A percentile compares a stretch with the other conserved stretches of the same genome.
Conservation (phyloP, 1,140 invertebrate species). For the Diabrotica undecimpunctata region DNA sequence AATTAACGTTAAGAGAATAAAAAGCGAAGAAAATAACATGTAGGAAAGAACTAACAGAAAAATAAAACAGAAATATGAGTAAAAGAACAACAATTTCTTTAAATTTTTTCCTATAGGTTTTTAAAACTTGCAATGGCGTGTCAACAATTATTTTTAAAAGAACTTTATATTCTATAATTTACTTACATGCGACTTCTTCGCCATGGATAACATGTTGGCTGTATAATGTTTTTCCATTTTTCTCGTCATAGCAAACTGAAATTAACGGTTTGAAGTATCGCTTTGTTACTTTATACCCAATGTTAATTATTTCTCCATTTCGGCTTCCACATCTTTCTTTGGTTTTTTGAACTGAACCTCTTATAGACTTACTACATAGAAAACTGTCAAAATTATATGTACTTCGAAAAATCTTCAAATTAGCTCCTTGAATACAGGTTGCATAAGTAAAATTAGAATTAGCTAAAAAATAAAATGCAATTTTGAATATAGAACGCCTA, state of each 20-base stretch:
- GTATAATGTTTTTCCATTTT: constrained; percentile 34
- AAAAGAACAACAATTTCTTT: too few species aligned
- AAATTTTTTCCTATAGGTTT: too few species aligned
- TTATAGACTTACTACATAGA: constrained; percentile 33
- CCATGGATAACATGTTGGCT: constrained; percentile 36
- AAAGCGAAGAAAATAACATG: too few species aligned
- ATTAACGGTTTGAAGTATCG: constrained; percentile 36
- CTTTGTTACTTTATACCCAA: constrained; percentile 33
- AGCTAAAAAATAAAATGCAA: constrained; percentile 20
- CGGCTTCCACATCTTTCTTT: constrained; percentile 27
- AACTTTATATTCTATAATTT: too few species aligned
- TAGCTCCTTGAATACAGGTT: constrained; percentile 28
- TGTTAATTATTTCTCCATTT: constrained; percentile 30
- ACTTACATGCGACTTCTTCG: constrained; percentile 37
- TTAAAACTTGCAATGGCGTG: too few species aligned
- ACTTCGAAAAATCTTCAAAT: constrained; percentile 26
- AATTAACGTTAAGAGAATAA: too few species aligned
- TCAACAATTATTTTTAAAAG: too few species aligned
- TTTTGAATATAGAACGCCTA: not conserved
- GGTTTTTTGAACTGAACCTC: constrained; percentile 30
- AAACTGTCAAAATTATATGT: constrained; percentile 28
- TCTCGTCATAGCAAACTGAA: constrained; percentile 35
- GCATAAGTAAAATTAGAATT: constrained; percentile 33
- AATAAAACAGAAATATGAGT: too few species aligned
- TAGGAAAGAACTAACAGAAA: too few species aligned